Evolutionary conservation across 2,797 vertebrate genomes (phyloP), one percentile per base, ranked within the genome.

Genomic region (Champsocephalus gunnari): DNA sequence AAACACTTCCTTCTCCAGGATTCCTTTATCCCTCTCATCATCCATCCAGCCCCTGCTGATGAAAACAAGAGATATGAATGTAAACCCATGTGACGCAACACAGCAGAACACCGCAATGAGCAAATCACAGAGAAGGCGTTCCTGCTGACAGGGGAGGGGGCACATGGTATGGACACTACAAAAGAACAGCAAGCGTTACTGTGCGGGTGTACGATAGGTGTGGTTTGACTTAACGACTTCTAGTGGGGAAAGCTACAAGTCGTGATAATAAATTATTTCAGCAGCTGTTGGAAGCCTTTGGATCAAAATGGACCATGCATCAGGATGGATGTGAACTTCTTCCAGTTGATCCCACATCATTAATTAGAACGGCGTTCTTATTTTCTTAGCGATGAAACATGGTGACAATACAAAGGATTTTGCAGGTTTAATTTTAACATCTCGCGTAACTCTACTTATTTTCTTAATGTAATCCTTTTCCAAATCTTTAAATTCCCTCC

Each of bases 61-160:
- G 57, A 55, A 70, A 81, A 74, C 64, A 67, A 68, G 3, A 62
- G 61, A 57, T 56, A 65, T 65, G 66, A 55, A 53, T 56, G 67
- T 58, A 71, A 71, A 75, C 45, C 55, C n/a, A 62, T 58, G 81
- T 34, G 48, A 44, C 0, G 60, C 75, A 82, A 77, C 80, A 74
- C 28, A 9, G 67, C 75, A 71, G 71, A 80, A 64, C 62, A 59
- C 80, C 38, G 59, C 72, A 77, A 60, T 64, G 67, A 80, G 55
- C 75, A 85, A 87, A 85, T 84, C 66, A 84, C 64, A 87, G 53
- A 62, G 54, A 17, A 66, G 59, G 32, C 12, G 12, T 47, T n/a
- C 54, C 73, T 59, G 67, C 71, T 74, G 73, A 77, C 66, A 76
- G 24, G 28, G 75, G 50, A 76, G 24, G 28, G 77, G 50, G 45